Percentiles rank a stretch among this genome's conserved stretches.
These are phyloP conservation scores for Cochlearius cochlearius DNA, from an alignment of 2,113 vertebrate species.

Conservation along the genomic window DNA sequence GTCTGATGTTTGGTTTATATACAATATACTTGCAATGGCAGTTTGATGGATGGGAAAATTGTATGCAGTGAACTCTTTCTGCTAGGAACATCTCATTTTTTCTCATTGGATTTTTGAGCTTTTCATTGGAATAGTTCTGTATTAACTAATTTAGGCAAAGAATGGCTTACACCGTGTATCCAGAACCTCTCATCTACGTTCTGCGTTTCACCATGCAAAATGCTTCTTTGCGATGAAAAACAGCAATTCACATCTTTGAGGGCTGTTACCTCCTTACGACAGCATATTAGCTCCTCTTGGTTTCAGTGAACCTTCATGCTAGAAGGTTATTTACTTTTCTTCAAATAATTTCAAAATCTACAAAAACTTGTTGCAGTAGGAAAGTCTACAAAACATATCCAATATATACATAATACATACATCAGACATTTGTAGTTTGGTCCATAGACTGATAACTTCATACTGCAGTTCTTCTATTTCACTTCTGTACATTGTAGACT, in stretches of 20 bases:
- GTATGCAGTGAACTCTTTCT: not conserved
- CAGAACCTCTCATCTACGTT: not conserved
- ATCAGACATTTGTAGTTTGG: not conserved
- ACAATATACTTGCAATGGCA: not conserved
- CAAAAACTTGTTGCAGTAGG: not conserved
- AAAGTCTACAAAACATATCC: not conserved
- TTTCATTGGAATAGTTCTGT: not conserved
- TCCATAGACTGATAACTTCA: not conserved
- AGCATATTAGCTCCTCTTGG: not conserved
- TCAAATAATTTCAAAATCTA: not conserved
- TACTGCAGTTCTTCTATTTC: not conserved
- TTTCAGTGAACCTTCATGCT: not conserved
- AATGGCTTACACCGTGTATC: not conserved
- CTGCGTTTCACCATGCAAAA: not conserved
- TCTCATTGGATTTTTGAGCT: not conserved
- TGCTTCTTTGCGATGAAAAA: not conserved
- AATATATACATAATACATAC: not conserved
- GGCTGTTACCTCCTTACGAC: not conserved
- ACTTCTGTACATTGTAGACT: not conserved
- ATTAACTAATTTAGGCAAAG: not conserved
- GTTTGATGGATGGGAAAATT: not conserved
- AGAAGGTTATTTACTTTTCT: not conserved
- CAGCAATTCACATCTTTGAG: not conserved
- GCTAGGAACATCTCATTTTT: not conserved
- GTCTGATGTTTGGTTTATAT: not conserved